Base-by-base conservation (phyloP, 2,113 vertebrate genomes). In the Tamias sibiricus region DNA sequence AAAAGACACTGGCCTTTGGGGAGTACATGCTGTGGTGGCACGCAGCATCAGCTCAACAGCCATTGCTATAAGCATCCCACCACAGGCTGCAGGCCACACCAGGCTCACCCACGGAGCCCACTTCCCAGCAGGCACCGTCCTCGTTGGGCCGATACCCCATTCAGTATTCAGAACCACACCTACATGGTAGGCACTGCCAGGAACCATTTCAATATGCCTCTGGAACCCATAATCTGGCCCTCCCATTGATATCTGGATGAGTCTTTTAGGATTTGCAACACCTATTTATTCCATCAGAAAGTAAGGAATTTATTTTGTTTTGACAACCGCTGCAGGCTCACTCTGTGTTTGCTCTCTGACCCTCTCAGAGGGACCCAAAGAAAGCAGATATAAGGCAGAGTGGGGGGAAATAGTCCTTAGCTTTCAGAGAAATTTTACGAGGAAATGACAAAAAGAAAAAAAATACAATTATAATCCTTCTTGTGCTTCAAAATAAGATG, bases 341-440 rank as follows among this genome's bases (percentile, higher is more conserved):
- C 37, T 6, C n/a, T 16, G 3, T 11, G 6, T 6, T 20, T 2
- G 35, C 2, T 14, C 32, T 42, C 49, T 91, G 72, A 64, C n/a
- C 30, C 9, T 72, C 30, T 54, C 17, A 30, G 1, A 30, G 52
- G 57, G 22, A 9, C 32, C 5, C 20, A 59, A 6, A 81, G 32
- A 57, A 72, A 81, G 68, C 3, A 35, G 81, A 20, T 12, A 11
- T 19, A 30, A 17, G 28, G 10, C 32, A 28, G 47, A 4, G 4
- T 7, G n/a, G 26, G 44, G n/a, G 40, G 4, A 44, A 89, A 95
- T 96, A 81, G 0, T 4, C 17, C 11, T 8, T 4, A n/a, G 19
- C 30, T 90, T 84, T 74, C 69, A 64, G 42, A 24, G 40, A 82
- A 84, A 72, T 42, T 86, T 54, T 54, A 66, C 52, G 19, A 92